Base-by-base conservation (phyloP, 2,797 vertebrate genomes). In the Rhinophrynus dorsalis region DNA sequence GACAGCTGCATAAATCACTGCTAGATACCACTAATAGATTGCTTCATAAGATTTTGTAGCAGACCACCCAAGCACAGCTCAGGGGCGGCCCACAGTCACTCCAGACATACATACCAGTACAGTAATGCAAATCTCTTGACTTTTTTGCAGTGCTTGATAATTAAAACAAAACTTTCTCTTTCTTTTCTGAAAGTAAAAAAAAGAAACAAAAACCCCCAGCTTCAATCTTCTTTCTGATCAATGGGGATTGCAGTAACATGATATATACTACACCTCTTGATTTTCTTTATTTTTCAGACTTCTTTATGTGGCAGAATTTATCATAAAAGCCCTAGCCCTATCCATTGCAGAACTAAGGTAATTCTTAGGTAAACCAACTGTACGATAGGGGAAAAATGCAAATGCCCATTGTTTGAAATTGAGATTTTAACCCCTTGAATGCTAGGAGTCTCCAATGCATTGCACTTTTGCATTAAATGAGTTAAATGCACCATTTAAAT, bases 1-100 rank as follows among this genome's bases (percentile, higher is more conserved):
- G 95, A 96, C 95, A 95, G 92, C 93, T 94, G 90, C 91, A 93
- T 98, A 95, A 96, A 98, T 98, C 94, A 96, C 86, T 38, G 68
- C 63, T 84, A 89, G 87, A 88, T 89, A 86, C 91, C 81, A 81
- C 89, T 94, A 95, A 96, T 93, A 95, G 92, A 91, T 93, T 87
- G 90, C 84, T 81, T 88, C 91, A 87, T 90, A 85, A 83, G 71
- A 87, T 92, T 86, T 83, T 88, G 88, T 87, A 75, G 70, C 30
- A 61, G 95, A 97, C 96, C 96, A 98, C 96, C 96, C 95, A 97
- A 83, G 92, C 75, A 80, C 91, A 75, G 74, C 82, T 79, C 71
- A 74, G 80, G 78, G 85, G 82, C 77, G 7, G 85, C 15, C 87
- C 83, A 88, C 85, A 90, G 79, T 91, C 85, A 86, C 91, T 86